phyloP scores from a whole-genome alignment of 2,113 vertebrate species.

The Pachypanchax playfairii region DNA sequence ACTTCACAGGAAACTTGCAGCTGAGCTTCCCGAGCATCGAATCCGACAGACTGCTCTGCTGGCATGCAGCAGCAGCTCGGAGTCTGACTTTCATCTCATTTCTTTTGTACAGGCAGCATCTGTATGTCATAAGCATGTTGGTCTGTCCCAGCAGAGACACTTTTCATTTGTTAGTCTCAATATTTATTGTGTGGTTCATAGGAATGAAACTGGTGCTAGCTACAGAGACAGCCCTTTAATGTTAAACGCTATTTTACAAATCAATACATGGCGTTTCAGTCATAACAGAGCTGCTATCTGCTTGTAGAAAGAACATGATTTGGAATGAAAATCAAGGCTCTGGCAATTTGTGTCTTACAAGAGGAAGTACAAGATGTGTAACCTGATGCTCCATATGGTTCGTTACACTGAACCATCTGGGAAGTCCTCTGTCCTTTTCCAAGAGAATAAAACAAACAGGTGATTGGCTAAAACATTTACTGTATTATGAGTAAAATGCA shows the following conservation, averaged over 20 bases:
- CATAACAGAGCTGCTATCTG: conserved; percentile 12
- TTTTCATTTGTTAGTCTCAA: conserved; percentile 49
- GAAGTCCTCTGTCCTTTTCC: neutral
- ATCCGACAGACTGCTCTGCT: conserved; percentile 14
- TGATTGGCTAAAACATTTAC: neutral
- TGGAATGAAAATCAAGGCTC: neutral
- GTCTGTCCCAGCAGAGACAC: conserved; percentile 28
- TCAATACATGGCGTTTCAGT: conserved; percentile 47
- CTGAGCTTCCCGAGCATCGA: neutral
- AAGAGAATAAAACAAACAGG: neutral
- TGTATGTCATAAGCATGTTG: conserved; percentile 59
- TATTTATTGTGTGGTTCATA: neutral
- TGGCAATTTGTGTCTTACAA: neutral
- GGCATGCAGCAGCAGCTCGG: conserved; percentile 26
- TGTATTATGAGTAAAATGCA: neutral
- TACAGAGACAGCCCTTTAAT: conserved; percentile 8
- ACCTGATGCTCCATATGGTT: conserved; percentile 1
- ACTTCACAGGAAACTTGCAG: conserved; percentile 2
- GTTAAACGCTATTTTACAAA: conserved; percentile 17
- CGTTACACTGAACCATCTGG: neutral
- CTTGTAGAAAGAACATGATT: conserved; percentile 49
- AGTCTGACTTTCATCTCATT: conserved; percentile 39
- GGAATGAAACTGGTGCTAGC: no score
- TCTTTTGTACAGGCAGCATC: conserved; percentile 41
- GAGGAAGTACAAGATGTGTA: conserved; percentile 16